Evolutionary conservation across 2,888 invertebrate species (phyloP), one percentile per base, ranked within the genome.

Genomic region (Caradrina clavipalpis): DNA sequence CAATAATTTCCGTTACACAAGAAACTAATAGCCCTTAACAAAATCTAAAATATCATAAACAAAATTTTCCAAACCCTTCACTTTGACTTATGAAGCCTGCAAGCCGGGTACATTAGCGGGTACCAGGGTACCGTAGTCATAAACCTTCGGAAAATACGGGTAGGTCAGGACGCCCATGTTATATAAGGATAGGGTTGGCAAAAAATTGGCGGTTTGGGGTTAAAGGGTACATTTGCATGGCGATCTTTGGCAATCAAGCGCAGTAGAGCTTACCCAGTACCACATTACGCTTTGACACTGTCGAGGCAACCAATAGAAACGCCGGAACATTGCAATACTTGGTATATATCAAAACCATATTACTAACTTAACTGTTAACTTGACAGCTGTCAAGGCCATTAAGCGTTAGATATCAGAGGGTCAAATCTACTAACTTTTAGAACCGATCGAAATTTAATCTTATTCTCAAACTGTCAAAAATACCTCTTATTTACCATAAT

Each of bases 61-160:
- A 39, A 68, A 21, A 68, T 69, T 51, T 60, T 57, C 59, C 55
- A 11, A 70, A 74, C 70, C 62, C 74, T 70, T 74, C 55, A 17
- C 10, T 59, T 58, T 63, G 79, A 74, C 71, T 80, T 78, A 81
- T 81, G 74, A 57, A 63, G 63, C 55, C 39, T 66, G 19, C 67
- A 60, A 73, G 72, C 68, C 74, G 72, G 61, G 74, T 80, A 83
- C 79, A 86, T 83, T 86, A 82, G 80, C 74, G 79, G 76, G 74
- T 82, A 82, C 78, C 78, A 84, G 82, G 69, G 68, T 83, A 73
- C 81, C 81, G 53, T 42, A 68, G 86, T 86, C 85, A 88, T 88
- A 89, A 90, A 87, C 85, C 81, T 80, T 72, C 55, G 71, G 68
- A 68, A 86, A 83, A 83, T 81, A 84, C 80, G 78, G 78, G 51